phyloP scores from a whole-genome alignment of 1,140 invertebrate species.

The Saxidomus purpurata region DNA sequence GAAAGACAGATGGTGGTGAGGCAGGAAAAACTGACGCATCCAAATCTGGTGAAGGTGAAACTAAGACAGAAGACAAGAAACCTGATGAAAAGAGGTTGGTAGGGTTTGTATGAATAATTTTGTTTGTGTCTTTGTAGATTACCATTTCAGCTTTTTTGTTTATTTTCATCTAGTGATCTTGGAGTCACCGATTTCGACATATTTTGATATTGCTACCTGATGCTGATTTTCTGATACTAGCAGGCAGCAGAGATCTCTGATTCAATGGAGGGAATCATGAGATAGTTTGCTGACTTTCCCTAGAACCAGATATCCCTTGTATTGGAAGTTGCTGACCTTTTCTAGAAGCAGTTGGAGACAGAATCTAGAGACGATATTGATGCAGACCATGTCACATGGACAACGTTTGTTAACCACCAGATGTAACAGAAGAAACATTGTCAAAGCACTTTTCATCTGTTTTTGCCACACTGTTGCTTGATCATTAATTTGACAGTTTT shows the following conservation, averaged over 20 bases:
- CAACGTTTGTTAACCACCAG: neutral
- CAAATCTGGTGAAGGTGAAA: conserved; percentile 57
- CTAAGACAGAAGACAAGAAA: conserved; percentile 64
- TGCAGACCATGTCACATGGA: neutral
- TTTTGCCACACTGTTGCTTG: neutral
- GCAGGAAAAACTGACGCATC: conserved; percentile 13
- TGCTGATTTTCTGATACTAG: neutral
- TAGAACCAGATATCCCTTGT: conserved; percentile 8
- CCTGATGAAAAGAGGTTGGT: conserved; percentile 68
- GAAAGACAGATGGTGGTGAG: conserved; percentile 26
- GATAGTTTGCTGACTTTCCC: conserved; percentile 22
- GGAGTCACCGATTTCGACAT: neutral
- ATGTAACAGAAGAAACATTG: neutral
- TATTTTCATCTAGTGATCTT: neutral
- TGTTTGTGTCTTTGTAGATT: conserved; percentile 7
- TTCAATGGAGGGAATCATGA: conserved; percentile 46
- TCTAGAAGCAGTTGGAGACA: conserved; percentile 3
- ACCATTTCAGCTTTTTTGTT: conserved; percentile 2
- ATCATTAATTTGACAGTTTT: too few relatives aligned
- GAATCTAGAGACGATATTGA: neutral
- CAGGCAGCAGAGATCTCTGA: conserved; percentile 40
- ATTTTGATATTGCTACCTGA: neutral
- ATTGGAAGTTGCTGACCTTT: neutral
- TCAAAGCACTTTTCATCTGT: neutral
- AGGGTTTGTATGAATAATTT: conserved; percentile 67